These are phyloP conservation scores for Pelagia noctiluca DNA, from an alignment of 30 jellyfish, hydroid and myxozoan genomes.

Conservation along the genomic window DNA sequence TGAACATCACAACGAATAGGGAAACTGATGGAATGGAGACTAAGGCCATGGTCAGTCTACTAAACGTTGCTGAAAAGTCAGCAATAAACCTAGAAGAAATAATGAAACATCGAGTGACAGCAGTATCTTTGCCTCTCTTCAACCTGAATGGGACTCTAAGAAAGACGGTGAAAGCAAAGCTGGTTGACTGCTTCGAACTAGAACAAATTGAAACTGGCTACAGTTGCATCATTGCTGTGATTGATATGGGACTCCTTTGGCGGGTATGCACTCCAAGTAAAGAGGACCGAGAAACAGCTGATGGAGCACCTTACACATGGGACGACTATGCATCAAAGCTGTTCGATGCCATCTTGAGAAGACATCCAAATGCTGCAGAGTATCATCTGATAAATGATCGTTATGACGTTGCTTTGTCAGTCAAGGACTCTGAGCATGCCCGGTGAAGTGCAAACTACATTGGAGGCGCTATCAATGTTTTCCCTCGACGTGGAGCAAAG, in stretches of 20 bases:
- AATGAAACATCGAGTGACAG: constrained; percentile 10
- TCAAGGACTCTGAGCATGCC: constrained; percentile 1
- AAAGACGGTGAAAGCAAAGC: neutral
- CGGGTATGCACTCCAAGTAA: neutral
- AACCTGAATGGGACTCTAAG: neutral
- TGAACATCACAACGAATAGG: neutral
- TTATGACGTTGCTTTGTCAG: neutral
- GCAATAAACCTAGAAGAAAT: neutral
- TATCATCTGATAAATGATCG: neutral
- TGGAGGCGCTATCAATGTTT: constrained; percentile 1
- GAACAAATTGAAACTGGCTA: neutral
- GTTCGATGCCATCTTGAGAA: neutral
- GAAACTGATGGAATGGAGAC: neutral
- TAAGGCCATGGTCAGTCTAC: neutral
- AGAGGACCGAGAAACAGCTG: neutral
- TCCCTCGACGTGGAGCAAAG: neutral
- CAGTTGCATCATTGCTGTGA: neutral
- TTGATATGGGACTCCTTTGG: constrained; percentile 4
- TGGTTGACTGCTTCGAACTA: constrained; percentile 7
- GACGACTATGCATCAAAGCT: neutral
- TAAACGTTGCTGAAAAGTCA: neutral
- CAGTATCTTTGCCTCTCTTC: neutral
- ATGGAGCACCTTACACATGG: constrained; percentile 6
- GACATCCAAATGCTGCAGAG: constrained; percentile 6
- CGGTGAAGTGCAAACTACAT: neutral